These are phyloP conservation scores for Steatornis caripensis DNA, from an alignment of 2,113 vertebrate species.

Conservation along the genomic window DNA sequence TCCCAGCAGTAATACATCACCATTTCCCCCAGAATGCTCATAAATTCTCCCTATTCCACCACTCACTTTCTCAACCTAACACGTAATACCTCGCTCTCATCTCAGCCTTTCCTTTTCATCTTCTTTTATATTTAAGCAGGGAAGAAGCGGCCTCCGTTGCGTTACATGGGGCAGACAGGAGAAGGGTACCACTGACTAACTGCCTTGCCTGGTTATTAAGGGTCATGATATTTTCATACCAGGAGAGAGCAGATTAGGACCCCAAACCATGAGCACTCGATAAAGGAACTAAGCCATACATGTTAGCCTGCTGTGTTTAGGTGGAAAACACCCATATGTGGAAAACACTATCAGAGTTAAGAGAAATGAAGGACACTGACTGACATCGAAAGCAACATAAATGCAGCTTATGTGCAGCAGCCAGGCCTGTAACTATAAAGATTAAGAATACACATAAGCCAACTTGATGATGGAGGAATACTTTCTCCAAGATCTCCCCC, in stretches of 20 bases:
- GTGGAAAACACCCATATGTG: background rate
- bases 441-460: background rate
- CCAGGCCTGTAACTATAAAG: background rate
- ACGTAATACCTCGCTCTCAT: rapidly evolving
- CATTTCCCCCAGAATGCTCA: background rate
- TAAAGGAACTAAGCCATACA: background rate
- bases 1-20: background rate
- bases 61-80: background rate
- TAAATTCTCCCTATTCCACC: background rate
- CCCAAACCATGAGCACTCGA: background rate
- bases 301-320: background rate
- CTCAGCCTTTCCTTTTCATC: background rate
- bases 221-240: background rate
- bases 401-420: background rate
- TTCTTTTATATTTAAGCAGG: background rate
- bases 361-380: background rate
- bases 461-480: background rate
- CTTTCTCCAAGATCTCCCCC: background rate
- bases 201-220: background rate
- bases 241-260: background rate
- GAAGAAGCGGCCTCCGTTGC: background rate
- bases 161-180: background rate
- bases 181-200: background rate
- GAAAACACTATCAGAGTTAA: background rate
- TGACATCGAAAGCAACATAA: background rate